These are phyloP conservation scores for Sylvietta virens DNA, from an alignment of 2,113 vertebrate genomes.

Conservation along the genomic window DNA sequence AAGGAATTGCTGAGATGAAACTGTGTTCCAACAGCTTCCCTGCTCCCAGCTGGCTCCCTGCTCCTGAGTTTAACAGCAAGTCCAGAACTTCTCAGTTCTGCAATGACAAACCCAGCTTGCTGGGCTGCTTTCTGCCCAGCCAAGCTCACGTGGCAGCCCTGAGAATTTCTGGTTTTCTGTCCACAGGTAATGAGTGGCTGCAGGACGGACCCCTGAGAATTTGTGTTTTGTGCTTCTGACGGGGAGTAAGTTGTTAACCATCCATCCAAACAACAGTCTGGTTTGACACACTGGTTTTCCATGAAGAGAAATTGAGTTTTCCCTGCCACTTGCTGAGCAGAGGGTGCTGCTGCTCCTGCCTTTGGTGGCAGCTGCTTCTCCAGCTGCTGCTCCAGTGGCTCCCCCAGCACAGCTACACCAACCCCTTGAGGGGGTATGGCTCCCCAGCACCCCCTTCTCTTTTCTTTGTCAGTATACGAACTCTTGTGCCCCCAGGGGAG, in stretches of 20 bases:
- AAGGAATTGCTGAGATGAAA: neutral
- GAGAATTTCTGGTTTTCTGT: neutral
- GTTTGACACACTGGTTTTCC: accelerated
- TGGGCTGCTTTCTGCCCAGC: neutral
- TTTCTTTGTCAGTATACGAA: neutral
- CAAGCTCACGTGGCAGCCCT: accelerated
- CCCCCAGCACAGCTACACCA: neutral
- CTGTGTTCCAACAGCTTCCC: neutral
- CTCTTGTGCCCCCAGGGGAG: neutral
- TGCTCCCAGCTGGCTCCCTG: neutral
- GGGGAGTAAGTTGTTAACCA: neutral
- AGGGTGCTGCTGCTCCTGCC: neutral
- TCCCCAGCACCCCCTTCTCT: neutral
- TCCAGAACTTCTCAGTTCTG: neutral
- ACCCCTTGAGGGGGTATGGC: accelerated
- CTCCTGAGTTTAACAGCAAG: neutral
- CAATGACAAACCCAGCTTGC: neutral
- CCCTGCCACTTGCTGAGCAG: neutral
- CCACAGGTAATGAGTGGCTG: neutral
- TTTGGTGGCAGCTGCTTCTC: neutral
- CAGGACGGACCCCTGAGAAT: neutral
- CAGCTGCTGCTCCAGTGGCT: neutral
- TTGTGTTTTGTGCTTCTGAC: neutral
- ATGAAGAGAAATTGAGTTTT: neutral
- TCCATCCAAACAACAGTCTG: neutral